Conservation (phyloP, 2,797 vertebrate genomes). For the Champsocephalus esox region DNA sequence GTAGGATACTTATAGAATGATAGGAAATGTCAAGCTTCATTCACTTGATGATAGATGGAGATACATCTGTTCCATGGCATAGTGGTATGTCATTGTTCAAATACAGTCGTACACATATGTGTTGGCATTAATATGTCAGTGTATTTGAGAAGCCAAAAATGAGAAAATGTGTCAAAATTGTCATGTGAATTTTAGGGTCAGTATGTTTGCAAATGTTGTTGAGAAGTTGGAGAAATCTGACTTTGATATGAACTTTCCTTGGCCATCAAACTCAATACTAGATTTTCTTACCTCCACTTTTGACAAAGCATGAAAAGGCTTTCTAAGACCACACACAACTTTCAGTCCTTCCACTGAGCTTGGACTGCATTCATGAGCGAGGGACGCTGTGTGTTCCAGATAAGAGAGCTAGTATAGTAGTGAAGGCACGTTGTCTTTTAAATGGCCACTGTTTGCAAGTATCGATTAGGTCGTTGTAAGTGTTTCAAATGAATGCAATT, state of each 20-base stretch:
- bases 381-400: conserved; percentile 3
- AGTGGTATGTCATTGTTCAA: not conserved
- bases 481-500: conserved; percentile 39
- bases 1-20: not conserved
- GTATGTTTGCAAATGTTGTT: not conserved
- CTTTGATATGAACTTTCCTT: not conserved
- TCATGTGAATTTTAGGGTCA: not conserved
- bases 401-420: conserved; percentile 6
- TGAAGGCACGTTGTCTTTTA: not conserved
- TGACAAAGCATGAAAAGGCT: conserved; percentile 29
- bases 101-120: not conserved
- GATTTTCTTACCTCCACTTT: conserved; percentile 17
- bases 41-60: not conserved
- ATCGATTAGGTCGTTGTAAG: conserved; percentile 28
- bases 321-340: conserved; percentile 14
- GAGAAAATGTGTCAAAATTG: not conserved
- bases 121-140: no score
- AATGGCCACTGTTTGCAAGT: not conserved
- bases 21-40: not conserved
- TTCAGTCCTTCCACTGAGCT: conserved; percentile 7
- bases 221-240: not conserved
- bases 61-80: not conserved
- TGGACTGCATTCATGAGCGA: not conserved
- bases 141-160: no score
- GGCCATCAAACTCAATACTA: conserved; percentile 7